Evolutionary conservation across 2,888 invertebrate genomes (phyloP).

Genomic region (Polylopha cassiicola): DNA sequence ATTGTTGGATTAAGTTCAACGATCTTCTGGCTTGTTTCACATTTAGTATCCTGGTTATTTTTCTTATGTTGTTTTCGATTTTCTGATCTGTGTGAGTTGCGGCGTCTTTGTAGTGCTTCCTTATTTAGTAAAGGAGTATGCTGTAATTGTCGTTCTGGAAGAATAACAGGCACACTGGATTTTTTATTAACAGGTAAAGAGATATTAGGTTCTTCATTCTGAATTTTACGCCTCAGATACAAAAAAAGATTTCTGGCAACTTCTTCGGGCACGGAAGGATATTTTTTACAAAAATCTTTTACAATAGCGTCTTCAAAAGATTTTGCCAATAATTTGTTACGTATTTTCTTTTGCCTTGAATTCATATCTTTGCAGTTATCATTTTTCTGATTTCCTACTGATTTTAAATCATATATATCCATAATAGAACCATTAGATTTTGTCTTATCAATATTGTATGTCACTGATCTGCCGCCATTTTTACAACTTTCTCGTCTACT

Average conservation of each 20-base stretch:
- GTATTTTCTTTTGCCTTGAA: slow-evolving; percentile 11
- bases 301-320: slow-evolving; percentile 27
- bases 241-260: slow-evolving; percentile 28
- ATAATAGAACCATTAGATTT: too few relatives aligned
- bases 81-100: neutral
- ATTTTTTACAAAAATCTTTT: slow-evolving; percentile 28
- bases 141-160: too few relatives aligned
- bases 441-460: too few relatives aligned
- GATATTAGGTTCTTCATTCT: slow-evolving; percentile 22
- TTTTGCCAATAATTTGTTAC: slow-evolving; percentile 6
- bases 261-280: slow-evolving; percentile 31
- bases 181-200: too few relatives aligned
- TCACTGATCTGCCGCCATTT: too few relatives aligned
- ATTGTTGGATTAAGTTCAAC: slow-evolving; percentile 7
- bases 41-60: slow-evolving; percentile 8
- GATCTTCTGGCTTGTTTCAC: slow-evolving; percentile 1
- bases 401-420: too few relatives aligned
- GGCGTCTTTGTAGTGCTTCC: slow-evolving; percentile 3
- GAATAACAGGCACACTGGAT: too few relatives aligned
- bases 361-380: neutral
- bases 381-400: too few relatives aligned
- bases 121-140: neutral
- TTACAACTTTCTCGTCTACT: too few relatives aligned
- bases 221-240: slow-evolving; percentile 27
- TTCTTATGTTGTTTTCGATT: slow-evolving; percentile 13